A percentile compares a stretch with the other conserved stretches of the same genome.
These are phyloP conservation scores for Drosophila suzukii DNA, from an alignment of 1,140 invertebrate species.

Conservation along the genomic window DNA sequence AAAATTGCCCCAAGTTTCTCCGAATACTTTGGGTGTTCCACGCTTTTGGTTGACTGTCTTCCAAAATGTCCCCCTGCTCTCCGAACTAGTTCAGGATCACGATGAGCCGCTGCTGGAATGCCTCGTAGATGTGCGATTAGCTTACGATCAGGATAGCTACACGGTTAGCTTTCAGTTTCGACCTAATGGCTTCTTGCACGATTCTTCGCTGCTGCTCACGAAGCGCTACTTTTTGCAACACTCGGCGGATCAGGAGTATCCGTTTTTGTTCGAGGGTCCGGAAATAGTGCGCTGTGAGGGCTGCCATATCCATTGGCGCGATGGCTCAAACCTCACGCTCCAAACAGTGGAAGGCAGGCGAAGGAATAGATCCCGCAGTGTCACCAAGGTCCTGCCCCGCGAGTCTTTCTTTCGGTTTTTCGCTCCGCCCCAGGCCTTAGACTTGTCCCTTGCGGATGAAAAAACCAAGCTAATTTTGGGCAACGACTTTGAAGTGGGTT, in stretches of 20 bases:
- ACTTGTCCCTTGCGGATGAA: slow-evolving; percentile 87
- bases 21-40: slow-evolving; percentile 93
- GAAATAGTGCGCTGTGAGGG: slow-evolving; percentile 97
- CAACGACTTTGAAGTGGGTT: slow-evolving; percentile 98
- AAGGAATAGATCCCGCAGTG: slow-evolving; percentile 90
- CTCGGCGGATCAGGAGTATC: slow-evolving; percentile 94
- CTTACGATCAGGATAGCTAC: slow-evolving; percentile 86
- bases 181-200: slow-evolving; percentile 97
- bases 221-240: slow-evolving; percentile 98
- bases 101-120: slow-evolving; percentile 97
- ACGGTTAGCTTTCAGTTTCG: slow-evolving; percentile 95
- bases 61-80: slow-evolving; percentile 94
- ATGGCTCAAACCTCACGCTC: slow-evolving; percentile 97
- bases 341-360: slow-evolving; percentile 99
- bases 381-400: slow-evolving; percentile 94
- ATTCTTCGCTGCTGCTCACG: slow-evolving; percentile 94
- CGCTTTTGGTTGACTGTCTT: slow-evolving; percentile 99
- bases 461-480: slow-evolving; percentile 84
- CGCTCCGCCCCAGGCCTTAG: slow-evolving; percentile 91
- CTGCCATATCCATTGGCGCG: slow-evolving; percentile 96
- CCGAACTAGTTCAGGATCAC: slow-evolving; percentile 96
- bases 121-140: slow-evolving; percentile 94
- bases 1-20: slow-evolving; percentile 54
- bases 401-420: slow-evolving; percentile 99
- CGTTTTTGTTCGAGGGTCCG: slow-evolving; percentile 98